Evolutionary conservation across 2,888 invertebrate species (phyloP).

Genomic region (Ptilodon capucinus): DNA sequence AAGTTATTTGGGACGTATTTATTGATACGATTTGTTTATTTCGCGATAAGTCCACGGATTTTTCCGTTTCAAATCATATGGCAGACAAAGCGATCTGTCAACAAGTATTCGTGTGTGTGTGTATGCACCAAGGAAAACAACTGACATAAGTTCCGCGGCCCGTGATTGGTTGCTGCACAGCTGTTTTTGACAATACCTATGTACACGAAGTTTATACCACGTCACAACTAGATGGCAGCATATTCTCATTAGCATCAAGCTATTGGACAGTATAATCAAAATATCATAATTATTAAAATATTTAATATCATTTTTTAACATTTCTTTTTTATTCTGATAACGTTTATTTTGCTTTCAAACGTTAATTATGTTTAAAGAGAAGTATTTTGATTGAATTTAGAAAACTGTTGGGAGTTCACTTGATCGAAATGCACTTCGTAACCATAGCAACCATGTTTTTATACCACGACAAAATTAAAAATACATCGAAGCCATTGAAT

Average conservation of each 20-base stretch:
- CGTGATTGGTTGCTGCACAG: conserved; percentile 70
- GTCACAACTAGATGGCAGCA: conserved; percentile 57
- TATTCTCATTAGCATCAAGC: conserved; percentile 50
- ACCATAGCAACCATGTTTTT: conserved; percentile 53
- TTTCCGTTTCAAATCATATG: conserved; percentile 62
- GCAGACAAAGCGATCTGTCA: conserved; percentile 74
- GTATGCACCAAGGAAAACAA: conserved; percentile 53
- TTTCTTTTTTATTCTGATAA: not conserved
- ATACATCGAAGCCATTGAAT: not conserved
- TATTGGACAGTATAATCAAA: not conserved
- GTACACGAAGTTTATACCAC: conserved; percentile 8
- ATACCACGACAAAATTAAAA: conserved; percentile 32
- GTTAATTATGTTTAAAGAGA: conserved; percentile 2
- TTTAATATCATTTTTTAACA: not conserved
- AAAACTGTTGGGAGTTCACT: conserved; percentile 12
- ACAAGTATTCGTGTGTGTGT: conserved; percentile 52
- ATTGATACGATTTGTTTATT: conserved; percentile 13
- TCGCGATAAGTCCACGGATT: conserved; percentile 12
- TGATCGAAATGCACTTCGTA: conserved; percentile 35
- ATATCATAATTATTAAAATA: not conserved
- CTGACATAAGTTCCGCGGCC: conserved; percentile 46
- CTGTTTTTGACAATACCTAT: conserved; percentile 71
- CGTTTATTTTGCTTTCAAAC: not conserved
- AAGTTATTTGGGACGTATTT: conserved; percentile 17
- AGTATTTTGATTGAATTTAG: conserved; percentile 8